Percentiles rank a stretch among this genome's conserved stretches.
phyloP scores from a whole-genome alignment of 2,888 invertebrate genomes.

The Smittia sp. region DNA sequence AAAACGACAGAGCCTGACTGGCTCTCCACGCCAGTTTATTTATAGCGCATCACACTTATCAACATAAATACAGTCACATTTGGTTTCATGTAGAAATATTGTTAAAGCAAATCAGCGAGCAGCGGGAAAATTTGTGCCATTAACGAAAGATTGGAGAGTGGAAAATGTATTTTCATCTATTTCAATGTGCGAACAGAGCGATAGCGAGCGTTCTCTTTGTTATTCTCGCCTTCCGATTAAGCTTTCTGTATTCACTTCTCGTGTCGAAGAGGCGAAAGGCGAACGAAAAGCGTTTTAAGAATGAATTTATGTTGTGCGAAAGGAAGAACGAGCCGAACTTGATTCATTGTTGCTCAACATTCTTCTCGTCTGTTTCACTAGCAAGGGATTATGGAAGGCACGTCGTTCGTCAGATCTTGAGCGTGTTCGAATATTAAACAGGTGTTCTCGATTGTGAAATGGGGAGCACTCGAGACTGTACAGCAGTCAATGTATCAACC shows the following conservation, averaged over 20 bases:
- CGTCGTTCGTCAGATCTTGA: too few species aligned
- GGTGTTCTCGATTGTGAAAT: too few species aligned
- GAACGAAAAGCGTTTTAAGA: not conserved
- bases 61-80: constrained; percentile 14
- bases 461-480: too few species aligned
- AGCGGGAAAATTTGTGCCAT: not conserved
- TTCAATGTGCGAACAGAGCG: not conserved
- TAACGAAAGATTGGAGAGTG: constrained; percentile 8
- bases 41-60: constrained; percentile 13
- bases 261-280: too few species aligned
- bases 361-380: too few species aligned
- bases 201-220: not conserved
- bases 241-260: not conserved
- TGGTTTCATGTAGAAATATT: constrained; percentile 10
- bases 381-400: too few species aligned
- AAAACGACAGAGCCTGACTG: not conserved
- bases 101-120: not conserved
- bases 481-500: too few species aligned
- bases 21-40: not conserved
- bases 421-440: too few species aligned
- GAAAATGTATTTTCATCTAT: constrained; percentile 5
- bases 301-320: constrained; percentile 4
- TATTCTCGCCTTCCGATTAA: not conserved
- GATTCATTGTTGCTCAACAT: not conserved
- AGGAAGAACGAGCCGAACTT: not conserved